phyloP scores from a whole-genome alignment of 2,113 vertebrate species.

The Cyprinodon tularosa region DNA sequence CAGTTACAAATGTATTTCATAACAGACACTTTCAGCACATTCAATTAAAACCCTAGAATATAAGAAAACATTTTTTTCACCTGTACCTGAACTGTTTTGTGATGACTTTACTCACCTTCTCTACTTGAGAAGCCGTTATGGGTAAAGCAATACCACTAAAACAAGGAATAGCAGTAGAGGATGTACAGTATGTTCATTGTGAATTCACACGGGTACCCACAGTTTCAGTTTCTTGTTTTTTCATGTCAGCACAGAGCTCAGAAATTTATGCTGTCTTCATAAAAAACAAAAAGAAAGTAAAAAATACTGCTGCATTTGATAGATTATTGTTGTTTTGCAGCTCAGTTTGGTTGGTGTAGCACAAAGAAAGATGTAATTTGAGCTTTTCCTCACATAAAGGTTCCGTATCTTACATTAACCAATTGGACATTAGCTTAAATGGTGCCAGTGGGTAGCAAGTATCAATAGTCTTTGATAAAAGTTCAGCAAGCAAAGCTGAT shows the following conservation, averaged over 20 bases:
- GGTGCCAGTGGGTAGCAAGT: conserved; percentile 51
- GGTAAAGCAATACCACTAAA: not conserved
- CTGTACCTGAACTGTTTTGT: too few species aligned
- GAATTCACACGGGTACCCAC: not conserved
- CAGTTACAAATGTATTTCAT: not conserved
- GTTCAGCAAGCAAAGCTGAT: conserved; percentile 64
- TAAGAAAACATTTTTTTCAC: too few species aligned
- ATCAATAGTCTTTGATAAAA: conserved; percentile 69
- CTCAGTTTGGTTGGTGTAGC: conserved; percentile 21
- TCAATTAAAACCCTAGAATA: not conserved
- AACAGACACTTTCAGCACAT: not conserved
- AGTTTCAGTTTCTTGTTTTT: not conserved
- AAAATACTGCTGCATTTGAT: conserved; percentile 14
- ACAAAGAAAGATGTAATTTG: conserved; percentile 51
- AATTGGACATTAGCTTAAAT: conserved; percentile 47
- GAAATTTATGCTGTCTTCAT: not conserved
- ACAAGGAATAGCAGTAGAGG: not conserved
- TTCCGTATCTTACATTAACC: conserved; percentile 52
- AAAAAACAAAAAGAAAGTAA: not conserved
- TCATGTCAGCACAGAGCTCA: not conserved
- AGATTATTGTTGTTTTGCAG: conserved; percentile 43
- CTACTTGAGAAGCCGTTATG: not conserved
- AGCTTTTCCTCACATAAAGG: conserved; percentile 32
- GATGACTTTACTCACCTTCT: too few species aligned
- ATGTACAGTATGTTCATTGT: not conserved